Conservation (phyloP, 2,888 invertebrate genomes). For the Spatulosminthurus flaviceps region DNA sequence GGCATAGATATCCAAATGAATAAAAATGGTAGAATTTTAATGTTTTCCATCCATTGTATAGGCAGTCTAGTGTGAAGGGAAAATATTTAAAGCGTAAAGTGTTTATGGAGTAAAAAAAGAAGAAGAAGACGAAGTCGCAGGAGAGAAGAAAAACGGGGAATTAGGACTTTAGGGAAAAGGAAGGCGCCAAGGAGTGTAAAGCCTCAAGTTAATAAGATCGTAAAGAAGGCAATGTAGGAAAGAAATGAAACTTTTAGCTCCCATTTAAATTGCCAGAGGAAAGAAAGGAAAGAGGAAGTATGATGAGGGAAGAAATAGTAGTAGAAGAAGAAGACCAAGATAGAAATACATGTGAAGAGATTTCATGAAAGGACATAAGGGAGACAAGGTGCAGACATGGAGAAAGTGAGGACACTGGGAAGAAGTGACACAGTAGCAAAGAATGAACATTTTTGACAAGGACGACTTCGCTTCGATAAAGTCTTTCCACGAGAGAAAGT, state of each 20-base stretch:
- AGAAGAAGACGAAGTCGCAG: no score
- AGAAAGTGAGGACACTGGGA: no score
- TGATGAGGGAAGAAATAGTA: background rate
- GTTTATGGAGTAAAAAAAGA: background rate
- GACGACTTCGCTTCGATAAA: no score
- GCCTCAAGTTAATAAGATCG: slow-evolving; percentile 15
- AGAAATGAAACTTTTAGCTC: slow-evolving; percentile 21
- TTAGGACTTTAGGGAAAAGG: slow-evolving; percentile 2
- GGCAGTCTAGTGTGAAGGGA: background rate
- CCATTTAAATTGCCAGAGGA: background rate
- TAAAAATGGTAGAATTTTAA: slow-evolving; percentile 9
- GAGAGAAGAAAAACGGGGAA: background rate
- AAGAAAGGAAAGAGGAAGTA: background rate
- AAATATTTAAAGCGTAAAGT: slow-evolving; percentile 4
- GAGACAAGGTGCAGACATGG: background rate
- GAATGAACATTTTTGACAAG: no score
- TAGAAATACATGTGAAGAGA: background rate
- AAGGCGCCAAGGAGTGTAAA: background rate
- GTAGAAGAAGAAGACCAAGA: no score
- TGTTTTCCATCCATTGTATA: slow-evolving; percentile 3
- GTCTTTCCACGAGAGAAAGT: no score
- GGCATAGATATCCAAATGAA: background rate
- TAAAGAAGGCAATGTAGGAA: slow-evolving; percentile 9
- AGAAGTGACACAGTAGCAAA: no score
- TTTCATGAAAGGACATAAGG: background rate